Evolutionary conservation across 1,140 invertebrate genomes (phyloP).

Genomic region (Zaprionus gabonicus): DNA sequence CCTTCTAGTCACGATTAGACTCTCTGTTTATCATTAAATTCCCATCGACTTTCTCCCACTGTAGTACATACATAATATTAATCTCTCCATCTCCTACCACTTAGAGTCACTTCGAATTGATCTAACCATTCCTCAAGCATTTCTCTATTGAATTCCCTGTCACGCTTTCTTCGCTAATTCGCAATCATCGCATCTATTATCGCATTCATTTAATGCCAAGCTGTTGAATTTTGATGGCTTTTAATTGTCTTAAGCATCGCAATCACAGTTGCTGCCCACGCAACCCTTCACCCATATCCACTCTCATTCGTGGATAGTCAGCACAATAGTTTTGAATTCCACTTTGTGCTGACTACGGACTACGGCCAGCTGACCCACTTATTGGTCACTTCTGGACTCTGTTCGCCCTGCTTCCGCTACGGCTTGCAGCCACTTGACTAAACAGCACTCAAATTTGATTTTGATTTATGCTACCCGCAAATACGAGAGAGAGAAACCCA

Average conservation of each 20-base stretch:
- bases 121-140: background rate
- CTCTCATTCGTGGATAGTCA: constrained; percentile 44
- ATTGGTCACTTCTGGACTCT: constrained; percentile 76
- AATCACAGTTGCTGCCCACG: constrained; percentile 42
- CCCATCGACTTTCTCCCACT: background rate
- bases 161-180: constrained; percentile 16
- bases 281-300: background rate
- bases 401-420: constrained; percentile 63
- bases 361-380: constrained; percentile 70
- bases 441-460: constrained; percentile 82
- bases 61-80: background rate
- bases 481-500: constrained; percentile 31
- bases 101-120: background rate
- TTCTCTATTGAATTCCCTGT: background rate
- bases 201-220: constrained; percentile 73
- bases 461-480: constrained; percentile 77
- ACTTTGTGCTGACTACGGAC: constrained; percentile 58
- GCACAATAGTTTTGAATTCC: constrained; percentile 66
- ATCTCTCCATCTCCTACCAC: background rate
- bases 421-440: constrained; percentile 70
- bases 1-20: background rate
- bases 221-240: constrained; percentile 79
- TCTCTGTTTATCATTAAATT: background rate
- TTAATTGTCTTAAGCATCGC: constrained; percentile 75
- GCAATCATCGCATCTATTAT: constrained; percentile 31